A percentile compares a stretch with the other conserved stretches of the same genome.
Conservation (phyloP, 2,113 vertebrate genomes). For the Coturnix japonica region DNA sequence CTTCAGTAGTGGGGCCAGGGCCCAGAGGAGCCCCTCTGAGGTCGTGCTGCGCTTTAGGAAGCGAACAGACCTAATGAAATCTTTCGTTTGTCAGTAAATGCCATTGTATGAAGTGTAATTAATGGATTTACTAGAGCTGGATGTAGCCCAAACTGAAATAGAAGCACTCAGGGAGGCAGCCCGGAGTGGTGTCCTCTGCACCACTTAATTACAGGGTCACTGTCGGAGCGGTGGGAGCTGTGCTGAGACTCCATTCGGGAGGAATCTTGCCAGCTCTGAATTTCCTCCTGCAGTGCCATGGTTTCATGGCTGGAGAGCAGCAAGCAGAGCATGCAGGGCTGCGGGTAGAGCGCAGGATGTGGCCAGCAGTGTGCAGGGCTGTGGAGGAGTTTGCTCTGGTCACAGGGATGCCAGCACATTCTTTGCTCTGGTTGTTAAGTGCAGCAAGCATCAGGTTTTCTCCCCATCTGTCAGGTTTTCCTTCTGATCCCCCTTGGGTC, state of each 20-base stretch:
- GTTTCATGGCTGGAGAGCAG: background rate
- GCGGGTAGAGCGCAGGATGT: background rate
- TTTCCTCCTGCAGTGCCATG: background rate
- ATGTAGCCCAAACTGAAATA: conserved; percentile 66
- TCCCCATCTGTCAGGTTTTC: background rate
- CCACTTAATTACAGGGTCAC: conserved; percentile 49
- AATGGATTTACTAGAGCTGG: conserved; percentile 69
- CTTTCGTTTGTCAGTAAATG: conserved; percentile 65
- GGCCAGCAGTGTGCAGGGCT: accelerated
- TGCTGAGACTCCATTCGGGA: accelerated
- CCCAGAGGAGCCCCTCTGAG: conserved; percentile 15
- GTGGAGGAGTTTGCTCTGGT: background rate
- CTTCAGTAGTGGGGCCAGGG: background rate
- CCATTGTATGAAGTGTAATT: conserved; percentile 67
- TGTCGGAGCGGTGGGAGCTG: background rate
- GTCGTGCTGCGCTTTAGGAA: background rate
- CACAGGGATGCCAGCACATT: accelerated
- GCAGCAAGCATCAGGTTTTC: background rate
- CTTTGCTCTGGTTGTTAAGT: background rate
- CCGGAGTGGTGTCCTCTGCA: conserved; percentile 47
- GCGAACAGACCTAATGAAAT: conserved; percentile 53
- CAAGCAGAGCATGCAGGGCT: background rate
- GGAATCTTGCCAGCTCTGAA: background rate
- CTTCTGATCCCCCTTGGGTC: accelerated
- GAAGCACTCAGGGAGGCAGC: conserved; percentile 20